Evolutionary conservation across 2,888 invertebrate species (phyloP).

Genomic region (Plemyria rubiginata): DNA sequence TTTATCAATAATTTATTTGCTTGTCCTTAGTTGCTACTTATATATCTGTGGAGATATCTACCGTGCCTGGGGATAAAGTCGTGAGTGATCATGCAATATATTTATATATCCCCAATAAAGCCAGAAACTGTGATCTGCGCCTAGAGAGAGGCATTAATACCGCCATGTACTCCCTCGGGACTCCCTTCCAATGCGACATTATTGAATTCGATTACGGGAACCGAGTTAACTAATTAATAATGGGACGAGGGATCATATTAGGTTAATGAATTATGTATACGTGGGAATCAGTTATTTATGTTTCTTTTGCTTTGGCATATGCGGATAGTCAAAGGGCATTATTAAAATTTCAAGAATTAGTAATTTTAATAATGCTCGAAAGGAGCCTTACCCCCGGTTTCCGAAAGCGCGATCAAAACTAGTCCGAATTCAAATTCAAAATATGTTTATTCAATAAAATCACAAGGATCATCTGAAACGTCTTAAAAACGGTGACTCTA

Average conservation of each 20-base stretch:
- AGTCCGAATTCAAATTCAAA: too few relatives aligned
- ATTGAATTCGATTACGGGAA: slow-evolving; percentile 32
- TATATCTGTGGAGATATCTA: too few relatives aligned
- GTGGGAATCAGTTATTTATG: neutral
- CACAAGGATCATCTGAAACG: too few relatives aligned
- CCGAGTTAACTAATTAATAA: slow-evolving; percentile 29
- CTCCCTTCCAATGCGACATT: slow-evolving; percentile 10
- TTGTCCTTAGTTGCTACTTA: too few relatives aligned
- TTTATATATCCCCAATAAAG: neutral
- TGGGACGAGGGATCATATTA: slow-evolving; percentile 19
- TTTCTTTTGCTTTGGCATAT: neutral
- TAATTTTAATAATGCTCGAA: too few relatives aligned
- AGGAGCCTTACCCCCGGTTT: too few relatives aligned
- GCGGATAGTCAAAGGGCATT: neutral
- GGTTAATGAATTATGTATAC: neutral
- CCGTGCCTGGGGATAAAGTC: too few relatives aligned
- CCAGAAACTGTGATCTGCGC: slow-evolving; percentile 3
- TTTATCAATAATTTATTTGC: too few relatives aligned
- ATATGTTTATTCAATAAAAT: too few relatives aligned
- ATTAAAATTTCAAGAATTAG: too few relatives aligned
- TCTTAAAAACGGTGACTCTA: too few relatives aligned
- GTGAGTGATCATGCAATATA: neutral
- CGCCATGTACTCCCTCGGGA: slow-evolving; percentile 10
- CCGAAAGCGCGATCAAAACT: too few relatives aligned
- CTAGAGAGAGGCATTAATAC: slow-evolving; percentile 11